Evolutionary conservation across 2,113 vertebrate species (phyloP).

Genomic region (Corvus moneduloides): DNA sequence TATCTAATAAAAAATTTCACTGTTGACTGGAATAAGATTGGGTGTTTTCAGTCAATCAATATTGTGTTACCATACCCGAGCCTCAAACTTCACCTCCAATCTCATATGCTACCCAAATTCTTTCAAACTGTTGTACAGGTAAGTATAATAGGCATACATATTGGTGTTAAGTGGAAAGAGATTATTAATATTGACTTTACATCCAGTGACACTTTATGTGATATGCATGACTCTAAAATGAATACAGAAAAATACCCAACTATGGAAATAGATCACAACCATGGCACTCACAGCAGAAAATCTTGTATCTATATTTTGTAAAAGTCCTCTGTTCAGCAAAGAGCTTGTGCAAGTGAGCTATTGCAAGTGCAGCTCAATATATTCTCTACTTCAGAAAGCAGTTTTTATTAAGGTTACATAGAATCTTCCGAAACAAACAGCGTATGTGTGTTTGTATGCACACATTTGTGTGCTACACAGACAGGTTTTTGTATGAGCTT

Average conservation of each 20-base stretch:
- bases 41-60: neutral
- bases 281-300: conserved; percentile 37
- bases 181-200: neutral
- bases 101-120: neutral
- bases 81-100: conserved; percentile 21
- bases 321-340: conserved; percentile 51
- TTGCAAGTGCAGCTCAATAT: conserved; percentile 22
- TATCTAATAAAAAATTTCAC: neutral
- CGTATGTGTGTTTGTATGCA: neutral
- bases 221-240: neutral
- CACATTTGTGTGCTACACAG: neutral
- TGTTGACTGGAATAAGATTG: neutral
- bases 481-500: conserved; percentile 26
- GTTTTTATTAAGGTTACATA: conserved; percentile 23
- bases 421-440: neutral
- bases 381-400: conserved; percentile 36
- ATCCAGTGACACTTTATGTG: neutral
- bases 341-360: neutral
- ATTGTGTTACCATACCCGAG: neutral
- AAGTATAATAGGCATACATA: neutral
- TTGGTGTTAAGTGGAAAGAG: neutral
- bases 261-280: conserved; percentile 23
- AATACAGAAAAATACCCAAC: neutral
- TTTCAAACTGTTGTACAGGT: neutral
- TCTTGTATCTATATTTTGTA: neutral